Evolutionary conservation across 2,888 invertebrate genomes (phyloP).

Genomic region (Synanthedon vespiformis): DNA sequence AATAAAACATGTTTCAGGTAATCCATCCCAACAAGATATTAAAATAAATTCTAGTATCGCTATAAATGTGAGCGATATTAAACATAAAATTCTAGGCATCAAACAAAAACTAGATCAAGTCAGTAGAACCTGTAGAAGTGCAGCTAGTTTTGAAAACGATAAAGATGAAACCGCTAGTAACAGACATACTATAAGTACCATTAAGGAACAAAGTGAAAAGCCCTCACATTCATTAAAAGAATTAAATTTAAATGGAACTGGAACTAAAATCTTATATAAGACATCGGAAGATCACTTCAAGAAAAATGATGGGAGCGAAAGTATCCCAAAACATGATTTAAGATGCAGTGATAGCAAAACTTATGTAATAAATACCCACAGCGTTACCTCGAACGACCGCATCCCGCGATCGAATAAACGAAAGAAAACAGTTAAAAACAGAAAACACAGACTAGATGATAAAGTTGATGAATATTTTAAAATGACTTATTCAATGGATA

Average conservation of each 20-base stretch:
- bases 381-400: not conserved
- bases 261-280: conserved; percentile 35
- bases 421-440: conserved; percentile 21
- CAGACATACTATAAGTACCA: conserved; percentile 10
- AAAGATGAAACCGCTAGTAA: conserved; percentile 10
- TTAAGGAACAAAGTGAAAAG: conserved; percentile 13
- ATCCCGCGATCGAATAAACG: conserved; percentile 14
- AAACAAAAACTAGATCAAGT: conserved; percentile 41
- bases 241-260: conserved; percentile 13
- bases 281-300: conserved; percentile 21
- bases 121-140: conserved; percentile 33
- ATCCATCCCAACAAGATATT: conserved; percentile 39
- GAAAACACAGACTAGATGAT: conserved; percentile 11
- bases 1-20: conserved; percentile 27
- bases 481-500: conserved; percentile 21
- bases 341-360: not conserved
- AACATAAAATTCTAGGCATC: conserved; percentile 39
- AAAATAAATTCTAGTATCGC: conserved; percentile 47
- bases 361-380: not conserved
- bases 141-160: conserved; percentile 20
- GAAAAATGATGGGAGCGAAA: conserved; percentile 24
- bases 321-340: not conserved
- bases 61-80: conserved; percentile 43
- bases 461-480: conserved; percentile 10
- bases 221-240: conserved; percentile 6